These are phyloP conservation scores for Glaucidium brasilianum DNA, from an alignment of 2,113 vertebrate genomes.

Conservation along the genomic window DNA sequence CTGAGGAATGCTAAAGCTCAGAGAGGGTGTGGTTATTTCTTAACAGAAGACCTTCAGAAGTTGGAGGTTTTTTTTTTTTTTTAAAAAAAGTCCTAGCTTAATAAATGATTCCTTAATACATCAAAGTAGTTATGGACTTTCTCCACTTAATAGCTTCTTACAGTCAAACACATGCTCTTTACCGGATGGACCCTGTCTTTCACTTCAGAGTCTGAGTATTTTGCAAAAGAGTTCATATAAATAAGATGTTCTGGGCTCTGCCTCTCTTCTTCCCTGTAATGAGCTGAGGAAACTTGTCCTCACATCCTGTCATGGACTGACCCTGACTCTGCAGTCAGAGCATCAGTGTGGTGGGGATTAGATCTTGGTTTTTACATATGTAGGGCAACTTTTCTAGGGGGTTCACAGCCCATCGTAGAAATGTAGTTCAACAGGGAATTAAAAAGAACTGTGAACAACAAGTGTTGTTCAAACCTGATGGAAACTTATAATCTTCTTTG, in stretches of 20 bases:
- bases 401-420: neutral
- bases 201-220: neutral
- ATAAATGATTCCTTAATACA: neutral
- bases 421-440: neutral
- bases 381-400: neutral
- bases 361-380: neutral
- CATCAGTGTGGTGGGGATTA: neutral
- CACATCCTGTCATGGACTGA: neutral
- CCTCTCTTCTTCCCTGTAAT: neutral
- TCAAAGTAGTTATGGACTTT: neutral
- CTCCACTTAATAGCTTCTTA: neutral
- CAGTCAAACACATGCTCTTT: neutral
- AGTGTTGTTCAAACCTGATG: neutral
- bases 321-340: neutral
- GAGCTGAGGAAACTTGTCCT: neutral
- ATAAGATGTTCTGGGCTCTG: neutral
- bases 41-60: neutral
- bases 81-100: neutral
- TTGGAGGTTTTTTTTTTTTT: no score
- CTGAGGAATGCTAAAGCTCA: neutral
- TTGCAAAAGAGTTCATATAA: neutral
- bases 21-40: neutral
- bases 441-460: neutral
- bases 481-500: conserved; percentile 60
- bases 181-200: neutral